phyloP scores from a whole-genome alignment of 2,113 vertebrate species.

The Prionailurus bengalensis region DNA sequence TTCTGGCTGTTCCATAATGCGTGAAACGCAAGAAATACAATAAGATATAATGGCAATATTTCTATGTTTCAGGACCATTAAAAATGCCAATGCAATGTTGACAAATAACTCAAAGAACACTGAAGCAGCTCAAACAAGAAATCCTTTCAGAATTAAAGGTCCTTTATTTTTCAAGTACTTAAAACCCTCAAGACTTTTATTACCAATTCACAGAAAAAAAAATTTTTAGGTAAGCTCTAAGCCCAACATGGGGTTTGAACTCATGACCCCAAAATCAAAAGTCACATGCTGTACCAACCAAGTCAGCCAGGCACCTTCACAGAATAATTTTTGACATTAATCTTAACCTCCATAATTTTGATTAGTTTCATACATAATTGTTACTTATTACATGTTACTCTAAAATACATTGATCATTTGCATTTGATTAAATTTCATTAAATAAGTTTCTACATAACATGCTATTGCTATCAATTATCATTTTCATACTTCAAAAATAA shows the following conservation, averaged over 20 bases:
- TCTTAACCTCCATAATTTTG: conserved; percentile 46
- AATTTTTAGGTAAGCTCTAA: background rate
- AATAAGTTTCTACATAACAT: conserved; percentile 46
- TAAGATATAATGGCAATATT: conserved; percentile 11
- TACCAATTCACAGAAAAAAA: background rate
- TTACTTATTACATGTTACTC: conserved; percentile 7
- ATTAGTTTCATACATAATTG: conserved; percentile 54
- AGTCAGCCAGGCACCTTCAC: background rate
- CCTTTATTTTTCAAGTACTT: conserved; percentile 51
- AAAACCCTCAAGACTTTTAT: conserved; percentile 30
- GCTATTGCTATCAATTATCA: conserved; percentile 26
- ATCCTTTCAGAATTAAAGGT: conserved; percentile 49
- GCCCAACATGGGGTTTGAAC: background rate
- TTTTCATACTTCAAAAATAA: conserved; percentile 59
- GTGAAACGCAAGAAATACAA: conserved; percentile 7
- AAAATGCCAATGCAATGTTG: conserved; percentile 39
- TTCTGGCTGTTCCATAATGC: conserved; percentile 1
- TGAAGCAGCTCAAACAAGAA: conserved; percentile 36
- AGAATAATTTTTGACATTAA: conserved; percentile 52
- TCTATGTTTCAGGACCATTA: background rate
- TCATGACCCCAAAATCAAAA: background rate
- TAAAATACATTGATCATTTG: conserved; percentile 43
- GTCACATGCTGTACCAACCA: background rate
- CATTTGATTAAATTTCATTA: conserved; percentile 57
- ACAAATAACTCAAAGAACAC: conserved; percentile 25